A percentile compares a stretch with the other conserved stretches of the same genome.
These are phyloP conservation scores for Toxotes lorentzi DNA, from an alignment of 2,797 vertebrate species.

Conservation along the genomic window DNA sequence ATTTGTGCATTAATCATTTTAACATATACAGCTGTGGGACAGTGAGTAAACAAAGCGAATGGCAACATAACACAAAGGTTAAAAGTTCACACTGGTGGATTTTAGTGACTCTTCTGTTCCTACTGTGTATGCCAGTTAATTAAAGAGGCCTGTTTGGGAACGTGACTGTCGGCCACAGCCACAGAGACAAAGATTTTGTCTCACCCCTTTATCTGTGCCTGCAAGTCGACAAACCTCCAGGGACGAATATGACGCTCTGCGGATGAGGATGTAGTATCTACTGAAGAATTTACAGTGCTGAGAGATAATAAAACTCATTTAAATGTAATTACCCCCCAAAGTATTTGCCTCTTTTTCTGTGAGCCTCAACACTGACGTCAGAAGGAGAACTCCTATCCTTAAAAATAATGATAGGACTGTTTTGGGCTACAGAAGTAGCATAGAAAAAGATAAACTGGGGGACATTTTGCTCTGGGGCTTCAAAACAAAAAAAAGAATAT, in stretches of 20 bases:
- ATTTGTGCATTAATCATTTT: background rate
- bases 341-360: conserved; percentile 34
- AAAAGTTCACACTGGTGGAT: background rate
- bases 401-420: conserved; percentile 50
- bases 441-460: background rate
- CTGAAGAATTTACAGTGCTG: conserved; percentile 27
- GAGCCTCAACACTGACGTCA: conserved; percentile 60
- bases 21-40: background rate
- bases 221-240: background rate
- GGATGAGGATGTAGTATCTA: conserved; percentile 12
- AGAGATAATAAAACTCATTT: conserved; percentile 46
- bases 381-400: conserved; percentile 37
- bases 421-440: conserved; percentile 8
- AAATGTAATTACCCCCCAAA: conserved; percentile 43
- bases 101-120: background rate
- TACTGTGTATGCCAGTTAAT: background rate
- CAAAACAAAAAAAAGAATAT: background rate
- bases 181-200: conserved; percentile 9
- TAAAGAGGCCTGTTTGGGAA: conserved; percentile 29
- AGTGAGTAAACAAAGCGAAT: background rate
- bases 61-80: background rate
- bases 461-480: background rate
- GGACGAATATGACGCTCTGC: conserved; percentile 29
- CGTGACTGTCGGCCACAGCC: background rate
- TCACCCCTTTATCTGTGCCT: background rate